These are phyloP conservation scores for Notodonta ziczac DNA, from an alignment of 2,888 invertebrate species.

Conservation along the genomic window DNA sequence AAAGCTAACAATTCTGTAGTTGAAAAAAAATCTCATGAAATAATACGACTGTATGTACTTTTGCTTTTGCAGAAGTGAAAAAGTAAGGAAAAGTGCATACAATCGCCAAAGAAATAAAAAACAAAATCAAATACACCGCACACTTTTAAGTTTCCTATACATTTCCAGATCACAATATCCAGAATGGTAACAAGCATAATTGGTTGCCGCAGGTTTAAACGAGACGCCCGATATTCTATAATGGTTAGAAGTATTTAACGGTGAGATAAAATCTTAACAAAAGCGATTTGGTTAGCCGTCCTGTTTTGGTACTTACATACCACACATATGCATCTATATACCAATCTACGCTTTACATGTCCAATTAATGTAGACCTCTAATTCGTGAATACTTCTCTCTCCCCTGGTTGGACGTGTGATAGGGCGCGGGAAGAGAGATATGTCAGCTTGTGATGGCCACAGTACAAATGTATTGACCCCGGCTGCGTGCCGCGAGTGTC, in stretches of 20 bases:
- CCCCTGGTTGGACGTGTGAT: constrained; percentile 31
- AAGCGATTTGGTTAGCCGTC: constrained; percentile 83
- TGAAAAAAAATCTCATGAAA: too few relatives aligned
- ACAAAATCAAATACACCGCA: neutral
- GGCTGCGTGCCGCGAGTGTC: constrained; percentile 77
- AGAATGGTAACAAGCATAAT: constrained; percentile 69
- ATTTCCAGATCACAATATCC: constrained; percentile 58
- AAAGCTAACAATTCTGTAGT: too few relatives aligned
- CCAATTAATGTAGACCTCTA: constrained; percentile 58
- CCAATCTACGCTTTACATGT: constrained; percentile 58
- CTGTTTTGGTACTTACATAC: constrained; percentile 79
- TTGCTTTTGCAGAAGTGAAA: neutral
- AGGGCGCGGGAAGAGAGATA: constrained; percentile 46
- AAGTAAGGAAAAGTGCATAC: neutral
- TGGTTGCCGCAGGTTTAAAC: constrained; percentile 72
- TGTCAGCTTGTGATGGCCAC: constrained; percentile 60
- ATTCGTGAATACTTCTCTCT: constrained; percentile 42
- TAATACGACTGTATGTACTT: too few relatives aligned
- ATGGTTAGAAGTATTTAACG: constrained; percentile 83
- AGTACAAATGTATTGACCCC: constrained; percentile 81
- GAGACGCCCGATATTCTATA: constrained; percentile 76
- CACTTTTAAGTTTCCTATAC: constrained; percentile 3
- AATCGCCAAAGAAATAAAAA: neutral
- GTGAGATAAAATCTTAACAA: constrained; percentile 83
- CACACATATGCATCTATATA: constrained; percentile 77